Percentiles rank a stretch among this genome's conserved stretches.
Conservation (phyloP, 2,888 invertebrate genomes). For the Ectropis crepuscularia region DNA sequence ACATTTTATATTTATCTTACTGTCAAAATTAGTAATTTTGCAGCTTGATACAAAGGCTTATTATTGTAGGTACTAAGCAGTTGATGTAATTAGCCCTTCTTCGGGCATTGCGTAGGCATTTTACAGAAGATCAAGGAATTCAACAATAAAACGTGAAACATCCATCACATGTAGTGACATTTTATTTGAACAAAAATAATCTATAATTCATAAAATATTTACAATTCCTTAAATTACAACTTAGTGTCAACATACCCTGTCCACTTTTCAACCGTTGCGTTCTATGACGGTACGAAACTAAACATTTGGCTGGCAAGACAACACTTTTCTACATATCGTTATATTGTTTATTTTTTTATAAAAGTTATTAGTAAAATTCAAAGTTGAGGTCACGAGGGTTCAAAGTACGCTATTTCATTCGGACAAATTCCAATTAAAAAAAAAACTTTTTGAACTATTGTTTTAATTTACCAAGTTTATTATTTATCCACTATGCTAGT, state of each 20-base stretch:
- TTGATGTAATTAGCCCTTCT: too few species aligned
- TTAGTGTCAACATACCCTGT: conserved; percentile 81
- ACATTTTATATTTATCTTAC: too few species aligned
- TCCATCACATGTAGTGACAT: conserved; percentile 73
- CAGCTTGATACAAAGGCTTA: too few species aligned
- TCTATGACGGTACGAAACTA: conserved; percentile 55
- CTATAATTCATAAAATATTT: conserved; percentile 80
- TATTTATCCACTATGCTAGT: too few species aligned
- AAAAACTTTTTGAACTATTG: too few species aligned
- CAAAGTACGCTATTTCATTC: too few species aligned
- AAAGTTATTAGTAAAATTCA: conserved; percentile 6
- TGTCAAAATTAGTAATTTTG: too few species aligned
- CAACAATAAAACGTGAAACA: conserved; percentile 55
- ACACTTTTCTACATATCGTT: conserved; percentile 31
- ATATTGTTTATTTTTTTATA: conserved; percentile 7
- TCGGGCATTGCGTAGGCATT: too few species aligned
- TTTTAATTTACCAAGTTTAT: too few species aligned
- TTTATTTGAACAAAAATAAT: conserved; percentile 84
- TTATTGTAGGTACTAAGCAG: too few species aligned
- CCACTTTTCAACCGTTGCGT: conserved; percentile 83
- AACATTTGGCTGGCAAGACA: conserved; percentile 65
- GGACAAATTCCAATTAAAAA: too few species aligned
- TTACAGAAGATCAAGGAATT: not conserved
- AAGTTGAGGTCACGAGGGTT: not conserved
- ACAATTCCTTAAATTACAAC: conserved; percentile 77